Conservation (phyloP, 2,888 invertebrate species). For the Drosophila sordidula region DNA sequence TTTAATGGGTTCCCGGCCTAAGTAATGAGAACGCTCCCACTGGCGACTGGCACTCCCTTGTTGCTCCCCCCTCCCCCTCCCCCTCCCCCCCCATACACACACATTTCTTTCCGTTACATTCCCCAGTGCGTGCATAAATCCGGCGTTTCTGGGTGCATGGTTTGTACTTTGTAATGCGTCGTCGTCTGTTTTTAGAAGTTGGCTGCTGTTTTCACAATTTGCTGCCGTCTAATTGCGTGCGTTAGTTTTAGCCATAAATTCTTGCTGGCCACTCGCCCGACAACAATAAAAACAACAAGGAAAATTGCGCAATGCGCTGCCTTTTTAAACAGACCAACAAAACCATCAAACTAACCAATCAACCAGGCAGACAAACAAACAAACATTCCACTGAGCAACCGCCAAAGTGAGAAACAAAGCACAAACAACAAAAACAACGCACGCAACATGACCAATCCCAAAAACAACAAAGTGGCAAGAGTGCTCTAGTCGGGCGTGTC, state of each 20-base stretch:
- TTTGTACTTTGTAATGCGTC: conserved; percentile 9
- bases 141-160: conserved; percentile 2
- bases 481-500: no score
- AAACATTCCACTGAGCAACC: conserved; percentile 20
- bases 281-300: not conserved
- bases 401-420: conserved; percentile 6
- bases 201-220: conserved; percentile 22
- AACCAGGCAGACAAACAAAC: conserved; percentile 26
- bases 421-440: not conserved
- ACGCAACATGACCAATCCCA: conserved; percentile 16
- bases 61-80: not conserved
- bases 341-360: conserved; percentile 41
- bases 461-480: not conserved
- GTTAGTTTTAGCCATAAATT: conserved; percentile 66
- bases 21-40: conserved; percentile 29
- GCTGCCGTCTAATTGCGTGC: conserved; percentile 53
- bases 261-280: conserved; percentile 30
- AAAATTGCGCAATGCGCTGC: conserved; percentile 28
- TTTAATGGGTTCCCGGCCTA: conserved; percentile 28
- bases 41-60: conserved; percentile 18
- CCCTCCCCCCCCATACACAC: no score
- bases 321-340: conserved; percentile 25
- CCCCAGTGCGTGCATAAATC: not conserved
- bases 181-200: conserved; percentile 30
- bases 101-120: not conserved